phyloP scores from a whole-genome alignment of 2,888 invertebrate species.

The Poecilus cupreus region DNA sequence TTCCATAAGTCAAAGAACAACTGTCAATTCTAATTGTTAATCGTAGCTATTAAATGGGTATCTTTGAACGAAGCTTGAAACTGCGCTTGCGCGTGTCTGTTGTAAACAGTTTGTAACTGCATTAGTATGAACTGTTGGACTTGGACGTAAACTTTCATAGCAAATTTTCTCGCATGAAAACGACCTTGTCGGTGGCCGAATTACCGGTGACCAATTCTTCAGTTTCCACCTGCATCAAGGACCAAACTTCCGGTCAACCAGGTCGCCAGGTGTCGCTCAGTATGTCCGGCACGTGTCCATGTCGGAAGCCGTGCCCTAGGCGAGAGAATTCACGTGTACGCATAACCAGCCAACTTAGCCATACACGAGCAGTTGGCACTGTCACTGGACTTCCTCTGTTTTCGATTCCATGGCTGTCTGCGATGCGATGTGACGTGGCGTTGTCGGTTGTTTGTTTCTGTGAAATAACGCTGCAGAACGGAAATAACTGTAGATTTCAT shows the following conservation, averaged over 20 bases:
- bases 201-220: background rate
- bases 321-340: background rate
- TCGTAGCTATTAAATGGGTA: too few relatives aligned
- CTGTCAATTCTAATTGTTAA: too few relatives aligned
- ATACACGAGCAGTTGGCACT: background rate
- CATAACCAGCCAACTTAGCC: background rate
- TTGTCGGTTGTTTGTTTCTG: background rate
- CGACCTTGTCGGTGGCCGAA: too few relatives aligned
- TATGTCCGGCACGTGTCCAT: conserved; percentile 55
- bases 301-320: conserved; percentile 47
- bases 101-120: too few relatives aligned
- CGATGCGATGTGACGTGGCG: background rate
- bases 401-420: conserved; percentile 17
- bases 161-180: background rate
- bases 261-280: conserved; percentile 52
- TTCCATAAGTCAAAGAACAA: too few relatives aligned
- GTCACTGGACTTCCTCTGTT: background rate
- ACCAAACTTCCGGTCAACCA: background rate
- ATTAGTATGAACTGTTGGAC: too few relatives aligned
- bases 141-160: background rate
- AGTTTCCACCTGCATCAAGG: background rate
- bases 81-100: too few relatives aligned
- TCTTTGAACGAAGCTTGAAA: too few relatives aligned
- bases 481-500: conserved; percentile 10
- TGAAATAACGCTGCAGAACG: conserved; percentile 2